Evolutionary conservation across 2,797 vertebrate genomes (phyloP), one percentile per base, ranked within the genome.

Genomic region (Babyrousa celebensis): DNA sequence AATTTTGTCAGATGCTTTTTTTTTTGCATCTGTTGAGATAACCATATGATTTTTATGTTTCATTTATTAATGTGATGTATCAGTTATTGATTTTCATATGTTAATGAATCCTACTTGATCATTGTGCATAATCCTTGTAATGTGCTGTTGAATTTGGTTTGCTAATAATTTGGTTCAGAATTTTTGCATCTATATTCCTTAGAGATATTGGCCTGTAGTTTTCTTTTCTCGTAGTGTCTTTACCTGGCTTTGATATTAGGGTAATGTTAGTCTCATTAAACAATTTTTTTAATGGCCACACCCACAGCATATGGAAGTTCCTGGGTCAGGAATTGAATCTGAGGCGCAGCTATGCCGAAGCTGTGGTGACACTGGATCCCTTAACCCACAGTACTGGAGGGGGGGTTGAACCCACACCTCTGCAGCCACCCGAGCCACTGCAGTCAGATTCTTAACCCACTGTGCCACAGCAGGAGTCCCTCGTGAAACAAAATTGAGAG

Each of bases 151-250:
- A 40, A 63, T 94, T 94, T 94, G 63, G 15, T 78, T 78, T 85
- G 80, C 65, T 90, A 32, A 27, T 62, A 43, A 43, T n/a, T 80
- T 87, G 78, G n/a, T 85, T 85, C n/a, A 71, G 32, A 79, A 71
- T 32, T 63, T 52, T 85, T 85, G 6, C 40, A 63, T 71, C 65
- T 85, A 15, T 70, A 29, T 78, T 79, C 65, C 70, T 85, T 29
- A 54, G 72, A 78, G 65, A 79, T 43, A 79, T 4, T 71, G 43
- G 17, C 29, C 25, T 79, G 6, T 56, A 63, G 54, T 78, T 52
- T 78, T 71, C 25, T 68, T 32, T 67, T 60, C n/a, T 83, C 14
- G 11, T 23, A 43, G 20, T 43, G 5, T 54, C 52, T 56, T 77
- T 70, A 14, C 15, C 65, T 60, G 56, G 48, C 56, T 85, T 71